phyloP scores from a whole-genome alignment of 2,888 invertebrate species.

The Diogma glabrata region DNA sequence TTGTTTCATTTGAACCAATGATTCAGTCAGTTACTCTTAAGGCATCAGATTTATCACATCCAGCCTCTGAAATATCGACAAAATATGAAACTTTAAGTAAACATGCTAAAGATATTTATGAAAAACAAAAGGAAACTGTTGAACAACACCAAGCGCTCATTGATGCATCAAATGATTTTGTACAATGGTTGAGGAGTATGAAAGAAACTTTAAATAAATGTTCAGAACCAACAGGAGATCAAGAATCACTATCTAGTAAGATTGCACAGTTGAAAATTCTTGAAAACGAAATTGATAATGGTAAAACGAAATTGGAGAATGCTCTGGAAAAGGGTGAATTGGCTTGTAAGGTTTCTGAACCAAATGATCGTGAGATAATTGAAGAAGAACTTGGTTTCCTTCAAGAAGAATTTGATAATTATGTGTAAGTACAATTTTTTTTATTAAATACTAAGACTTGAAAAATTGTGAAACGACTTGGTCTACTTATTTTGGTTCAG shows the following conservation, averaged over 20 bases:
- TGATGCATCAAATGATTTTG: slow-evolving; percentile 83
- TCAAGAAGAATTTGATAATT: slow-evolving; percentile 83
- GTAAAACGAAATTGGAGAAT: slow-evolving; percentile 69
- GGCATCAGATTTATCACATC: slow-evolving; percentile 84
- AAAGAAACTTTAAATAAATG: slow-evolving; percentile 85
- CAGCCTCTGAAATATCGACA: slow-evolving; percentile 81
- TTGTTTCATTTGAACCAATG: slow-evolving; percentile 94
- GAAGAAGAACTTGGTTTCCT: slow-evolving; percentile 83
- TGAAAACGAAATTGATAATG: slow-evolving; percentile 71
- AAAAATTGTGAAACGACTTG: too few species aligned
- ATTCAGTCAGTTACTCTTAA: slow-evolving; percentile 90
- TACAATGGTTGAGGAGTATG: slow-evolving; percentile 84
- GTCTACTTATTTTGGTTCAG: too few species aligned
- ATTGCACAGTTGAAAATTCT: slow-evolving; percentile 75
- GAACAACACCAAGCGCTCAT: slow-evolving; percentile 86
- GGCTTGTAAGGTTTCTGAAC: slow-evolving; percentile 73
- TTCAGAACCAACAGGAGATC: slow-evolving; percentile 85
- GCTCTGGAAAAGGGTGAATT: slow-evolving; percentile 75
- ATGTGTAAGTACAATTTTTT: slow-evolving; percentile 51
- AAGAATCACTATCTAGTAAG: slow-evolving; percentile 76
- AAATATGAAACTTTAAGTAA: slow-evolving; percentile 84
- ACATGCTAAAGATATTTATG: slow-evolving; percentile 81
- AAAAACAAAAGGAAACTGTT: slow-evolving; percentile 78
- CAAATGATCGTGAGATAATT: slow-evolving; percentile 78
- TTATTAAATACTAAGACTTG: too few species aligned